Evolutionary conservation across 2,113 vertebrate genomes (phyloP), one percentile per base, ranked within the genome.

Genomic region (Cyanoderma ruficeps): DNA sequence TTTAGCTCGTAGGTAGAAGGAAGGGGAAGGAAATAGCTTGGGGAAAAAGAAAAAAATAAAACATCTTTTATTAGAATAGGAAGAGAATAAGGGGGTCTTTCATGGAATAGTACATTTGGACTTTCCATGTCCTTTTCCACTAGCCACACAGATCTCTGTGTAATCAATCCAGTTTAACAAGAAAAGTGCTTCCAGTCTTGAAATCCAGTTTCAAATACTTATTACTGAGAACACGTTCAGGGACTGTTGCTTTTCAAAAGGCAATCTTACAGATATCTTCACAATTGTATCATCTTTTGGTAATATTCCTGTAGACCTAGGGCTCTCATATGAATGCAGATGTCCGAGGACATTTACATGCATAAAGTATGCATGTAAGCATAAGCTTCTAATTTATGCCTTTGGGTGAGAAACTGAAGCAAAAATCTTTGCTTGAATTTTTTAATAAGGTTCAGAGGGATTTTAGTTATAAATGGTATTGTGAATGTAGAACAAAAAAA

Each of bases 401-500:
- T 93, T 64, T 79, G 57, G 27, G 52, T 8, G 33, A 53, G 60
- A 68, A 90, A 83, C 5, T 4, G 64, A 80, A 83, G 33, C 11
- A 72, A 87, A 87, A 91, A 59, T 18, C 6, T 46, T 85, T 83
- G 22, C 25, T 71, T 55, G 33, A 86, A n/a, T 84, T 72, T 92
- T 64, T 68, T 95, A 95, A 89, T 81, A 88, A 94, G 25, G 35
- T 94, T 93, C 90, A 90, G 71, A 88, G 79, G 44, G 52, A 89
- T 70, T 94, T 88, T 41, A 81, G n/a, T 87, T 78, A 70, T 67
- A 92, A 87, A 85, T 53, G 7, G 28, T 46, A 64, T 67, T 92
- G 57, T 67, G 59, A 83, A 83, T 68, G 15, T 23, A 44, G 83
- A 86, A 44, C 27, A 37, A 9, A 63, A 86, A 55, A 60, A 11